Percentiles rank a stretch among this genome's conserved stretches.
Conservation (phyloP, 2,113 vertebrate species). For the Axis porcinus region DNA sequence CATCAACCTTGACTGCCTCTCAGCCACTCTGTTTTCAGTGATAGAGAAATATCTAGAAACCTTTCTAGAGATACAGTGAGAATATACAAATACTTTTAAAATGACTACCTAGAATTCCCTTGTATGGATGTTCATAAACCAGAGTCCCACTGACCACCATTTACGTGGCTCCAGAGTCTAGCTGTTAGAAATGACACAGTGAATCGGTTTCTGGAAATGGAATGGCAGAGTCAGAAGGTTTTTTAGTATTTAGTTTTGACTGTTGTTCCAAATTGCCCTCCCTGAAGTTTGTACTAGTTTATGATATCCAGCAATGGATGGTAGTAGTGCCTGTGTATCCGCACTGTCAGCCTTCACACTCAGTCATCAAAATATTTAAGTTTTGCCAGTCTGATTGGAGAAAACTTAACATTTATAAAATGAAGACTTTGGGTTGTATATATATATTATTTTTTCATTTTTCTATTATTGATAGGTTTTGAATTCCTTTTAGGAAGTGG, state of each 20-base stretch:
- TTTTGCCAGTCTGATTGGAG: background rate
- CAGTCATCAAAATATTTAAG: background rate
- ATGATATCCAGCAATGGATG: fast-evolving
- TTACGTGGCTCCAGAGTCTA: background rate
- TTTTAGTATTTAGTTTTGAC: background rate
- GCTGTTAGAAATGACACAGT: background rate
- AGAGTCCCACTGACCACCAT: background rate
- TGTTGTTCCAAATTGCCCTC: background rate
- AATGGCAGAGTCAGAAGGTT: background rate
- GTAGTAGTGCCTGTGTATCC: too few relatives aligned
- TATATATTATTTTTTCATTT: background rate
- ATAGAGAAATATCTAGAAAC: background rate
- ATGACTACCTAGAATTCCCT: background rate
- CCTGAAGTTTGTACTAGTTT: background rate
- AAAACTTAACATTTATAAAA: background rate
- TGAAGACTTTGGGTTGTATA: background rate
- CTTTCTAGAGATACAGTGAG: background rate
- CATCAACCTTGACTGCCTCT: background rate
- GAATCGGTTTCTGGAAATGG: background rate
- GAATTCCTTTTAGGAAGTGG: background rate
- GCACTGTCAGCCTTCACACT: background rate
- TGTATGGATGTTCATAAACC: background rate
- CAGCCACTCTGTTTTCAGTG: background rate
- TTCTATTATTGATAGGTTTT: background rate
- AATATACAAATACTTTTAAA: background rate